Base-by-base conservation (phyloP, 2,113 vertebrate genomes). In the Campylomormyrus numenius region DNA sequence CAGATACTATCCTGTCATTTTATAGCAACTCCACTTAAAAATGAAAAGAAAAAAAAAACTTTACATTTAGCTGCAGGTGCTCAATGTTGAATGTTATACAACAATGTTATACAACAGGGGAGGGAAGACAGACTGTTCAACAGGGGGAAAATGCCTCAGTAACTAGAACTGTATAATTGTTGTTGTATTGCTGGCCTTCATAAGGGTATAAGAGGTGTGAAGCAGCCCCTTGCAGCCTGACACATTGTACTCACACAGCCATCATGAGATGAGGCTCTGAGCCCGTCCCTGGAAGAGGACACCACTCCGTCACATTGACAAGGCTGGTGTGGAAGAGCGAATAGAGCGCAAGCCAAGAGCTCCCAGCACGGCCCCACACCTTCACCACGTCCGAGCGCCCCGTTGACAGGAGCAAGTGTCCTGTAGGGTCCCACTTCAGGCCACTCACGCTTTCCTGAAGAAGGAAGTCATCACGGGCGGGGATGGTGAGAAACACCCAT, bases 391-490 rank as follows among this genome's bases (percentile, higher is more conserved):
- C 96, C 9, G 95, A 95, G 35, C 94, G 94, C n/a, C 95, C 94
- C 74, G 94, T 91, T 74, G 95, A 95, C 77, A 96, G 93, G 53
- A 97, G 95, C 90, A 96, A 91, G 91, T 96, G 94, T 56, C 96
- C 96, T 0, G 96, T 96, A 62, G 96, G 96, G 92, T 96, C 96
- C 96, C 96, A 97, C 88, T 94, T 95, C 2, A 97, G 89, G 50
- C 92, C 93, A 56, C 89, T 94, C 45, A 96, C 91, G 62, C 92
- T 92, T 89, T 96, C 96, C 96, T 96, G 91, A 4, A 66, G 13
- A 56, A 48, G 53, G 27, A 89, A 24, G 35, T 8, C 19, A 50
- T 49, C 46, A 24, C 4, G 27, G 10, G 6, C 11, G 11, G 66
- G 21, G 2, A 13, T 24, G 46, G 39, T 56, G 17, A 56, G 74